Base-by-base conservation (phyloP, 1,140 invertebrate genomes). In the Tetragnatha versicolor region DNA sequence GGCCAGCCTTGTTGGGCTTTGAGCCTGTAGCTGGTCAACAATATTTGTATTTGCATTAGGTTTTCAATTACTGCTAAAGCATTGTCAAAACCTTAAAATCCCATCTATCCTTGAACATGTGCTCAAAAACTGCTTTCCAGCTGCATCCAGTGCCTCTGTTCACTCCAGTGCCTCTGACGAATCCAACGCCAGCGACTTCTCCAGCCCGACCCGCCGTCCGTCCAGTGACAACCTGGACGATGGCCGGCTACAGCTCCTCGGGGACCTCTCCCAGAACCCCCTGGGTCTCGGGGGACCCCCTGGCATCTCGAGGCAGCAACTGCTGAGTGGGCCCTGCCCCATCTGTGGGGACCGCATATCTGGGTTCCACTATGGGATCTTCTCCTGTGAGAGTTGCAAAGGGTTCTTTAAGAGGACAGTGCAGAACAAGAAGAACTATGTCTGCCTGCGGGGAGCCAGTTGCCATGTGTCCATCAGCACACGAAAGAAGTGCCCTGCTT, bases 351-450 rank as follows among this genome's bases (percentile, higher is more conserved):
- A 98, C 85, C 94, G 96, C 85, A 96, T 97, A 82, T 95, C 93
- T 80, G 95, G 95, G 12, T 96, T 96, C 86, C 95, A 97, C 85
- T 97, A 97, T 84, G 95, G 95, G 12, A 98, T 98, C 82, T 98
- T 97, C 86, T 96, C 95, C 12, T 98, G 96, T 87, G 96, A 98
- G 85, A 96, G 94, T 12, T 98, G 89, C 82, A 99, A 99, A 88
- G 97, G 97, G 3, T 99, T 99, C 86, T 99, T 99, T 87, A 98
- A 98, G 86, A 89, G 97, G 79, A 98, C 96, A 49, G 97, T 98
- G 4, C 96, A 98, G 88, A 99, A 99, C 85, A 91, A 96, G 65
- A 98, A 98, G 87, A 94, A 96, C 85, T 98, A 98, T 86, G 93
- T 95, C 78, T 99, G 97, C 85, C 89, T 97, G 55, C 90, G 94